Conservation (phyloP, 2,888 invertebrate genomes). For the Ectemnius cavifrons region DNA sequence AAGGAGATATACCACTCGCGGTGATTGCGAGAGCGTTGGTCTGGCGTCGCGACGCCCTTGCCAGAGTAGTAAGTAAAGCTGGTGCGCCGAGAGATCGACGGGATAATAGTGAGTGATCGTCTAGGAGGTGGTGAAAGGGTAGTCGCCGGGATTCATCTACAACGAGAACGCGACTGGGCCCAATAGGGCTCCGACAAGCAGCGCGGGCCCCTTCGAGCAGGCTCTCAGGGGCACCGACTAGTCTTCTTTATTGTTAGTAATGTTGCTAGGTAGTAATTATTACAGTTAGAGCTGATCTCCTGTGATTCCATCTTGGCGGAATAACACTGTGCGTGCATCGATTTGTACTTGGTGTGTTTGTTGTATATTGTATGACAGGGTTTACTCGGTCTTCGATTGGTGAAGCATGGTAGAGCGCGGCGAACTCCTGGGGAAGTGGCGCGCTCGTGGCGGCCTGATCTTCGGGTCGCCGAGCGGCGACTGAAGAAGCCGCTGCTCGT, state of each 20-base stretch:
- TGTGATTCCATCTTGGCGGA: no score
- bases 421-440: constrained; percentile 35
- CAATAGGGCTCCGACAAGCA: background rate
- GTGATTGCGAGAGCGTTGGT: background rate
- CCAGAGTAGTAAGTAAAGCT: background rate
- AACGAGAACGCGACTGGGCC: background rate
- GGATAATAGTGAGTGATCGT: background rate
- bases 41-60: background rate
- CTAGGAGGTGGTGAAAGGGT: background rate
- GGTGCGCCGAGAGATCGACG: background rate
- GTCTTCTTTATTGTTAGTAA: background rate
- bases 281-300: no score
- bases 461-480: constrained; percentile 68
- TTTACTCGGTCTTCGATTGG: background rate
- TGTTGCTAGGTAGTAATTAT: background rate
- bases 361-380: background rate
- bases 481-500: constrained; percentile 46
- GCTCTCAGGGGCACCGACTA: background rate
- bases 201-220: constrained; percentile 4
- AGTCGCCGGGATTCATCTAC: background rate
- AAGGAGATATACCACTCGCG: no score
- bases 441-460: constrained; percentile 51
- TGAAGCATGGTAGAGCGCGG: constrained; percentile 49
- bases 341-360: no score
- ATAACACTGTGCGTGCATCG: no score